These are phyloP conservation scores for Cheilosia variabilis DNA, from an alignment of 2,888 invertebrate genomes.

Conservation along the genomic window DNA sequence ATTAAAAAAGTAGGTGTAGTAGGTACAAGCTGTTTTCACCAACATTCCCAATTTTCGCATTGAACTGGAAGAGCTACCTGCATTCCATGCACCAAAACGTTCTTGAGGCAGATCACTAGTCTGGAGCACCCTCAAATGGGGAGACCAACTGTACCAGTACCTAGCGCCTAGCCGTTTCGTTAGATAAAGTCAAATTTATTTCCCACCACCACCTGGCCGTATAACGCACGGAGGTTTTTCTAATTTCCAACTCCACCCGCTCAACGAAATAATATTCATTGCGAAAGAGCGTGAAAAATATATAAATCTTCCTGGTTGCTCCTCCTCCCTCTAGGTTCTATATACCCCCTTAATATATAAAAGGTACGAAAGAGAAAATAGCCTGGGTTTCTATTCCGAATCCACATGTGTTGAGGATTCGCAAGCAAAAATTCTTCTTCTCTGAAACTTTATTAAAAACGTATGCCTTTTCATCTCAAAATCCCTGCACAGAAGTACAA, in stretches of 20 bases:
- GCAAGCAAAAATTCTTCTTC: background rate
- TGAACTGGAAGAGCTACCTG: conserved; percentile 31
- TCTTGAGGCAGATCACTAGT: conserved; percentile 2
- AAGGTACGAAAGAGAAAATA: background rate
- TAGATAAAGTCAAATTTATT: conserved; percentile 63
- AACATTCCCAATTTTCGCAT: conserved; percentile 1
- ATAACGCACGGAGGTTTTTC: conserved; percentile 7
- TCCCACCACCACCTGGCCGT: conserved; percentile 50
- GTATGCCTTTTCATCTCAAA: background rate
- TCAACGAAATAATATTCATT: conserved; percentile 43
- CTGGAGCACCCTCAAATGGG: background rate
- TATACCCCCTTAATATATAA: background rate
- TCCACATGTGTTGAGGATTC: conserved; percentile 1
- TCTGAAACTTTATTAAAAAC: conserved; percentile 53
- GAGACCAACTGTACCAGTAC: conserved; percentile 25
- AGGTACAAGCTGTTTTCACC: background rate
- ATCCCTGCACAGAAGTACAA: conserved; percentile 32
- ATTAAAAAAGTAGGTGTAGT: conserved; percentile 34
- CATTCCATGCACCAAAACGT: conserved; percentile 38
- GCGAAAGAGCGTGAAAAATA: conserved; percentile 37
- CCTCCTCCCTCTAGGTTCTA: background rate
- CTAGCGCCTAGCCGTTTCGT: conserved; percentile 29
- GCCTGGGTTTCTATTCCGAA: conserved; percentile 12
- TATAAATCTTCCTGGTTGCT: conserved; percentile 40
- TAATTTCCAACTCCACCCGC: background rate